Conservation (phyloP, 2,113 vertebrate genomes). For the Penelope pileata region DNA sequence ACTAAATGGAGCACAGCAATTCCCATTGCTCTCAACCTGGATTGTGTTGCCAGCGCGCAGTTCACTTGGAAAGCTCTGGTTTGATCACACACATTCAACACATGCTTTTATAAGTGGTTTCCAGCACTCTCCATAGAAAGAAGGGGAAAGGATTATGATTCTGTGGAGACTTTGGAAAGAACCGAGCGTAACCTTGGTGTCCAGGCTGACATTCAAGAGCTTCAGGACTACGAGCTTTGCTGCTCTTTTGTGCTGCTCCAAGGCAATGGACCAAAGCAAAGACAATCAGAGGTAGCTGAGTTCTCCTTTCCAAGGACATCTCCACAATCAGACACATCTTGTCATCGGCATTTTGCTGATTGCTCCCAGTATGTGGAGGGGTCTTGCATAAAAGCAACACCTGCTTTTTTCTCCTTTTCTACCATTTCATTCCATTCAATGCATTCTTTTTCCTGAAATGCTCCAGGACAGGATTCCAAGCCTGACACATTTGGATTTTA, state of each 20-base stretch:
- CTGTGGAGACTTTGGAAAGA: slow-evolving; percentile 24
- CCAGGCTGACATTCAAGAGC: slow-evolving; percentile 12
- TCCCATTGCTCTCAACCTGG: slow-evolving; percentile 18
- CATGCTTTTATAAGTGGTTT: slow-evolving; percentile 4
- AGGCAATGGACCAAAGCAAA: neutral
- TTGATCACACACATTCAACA: neutral
- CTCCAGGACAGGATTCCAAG: neutral
- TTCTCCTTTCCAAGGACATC: neutral
- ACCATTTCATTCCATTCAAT: neutral
- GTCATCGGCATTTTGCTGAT: neutral
- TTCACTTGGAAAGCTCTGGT: slow-evolving; percentile 31
- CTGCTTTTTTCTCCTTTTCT: slow-evolving; percentile 19
- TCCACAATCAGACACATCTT: neutral
- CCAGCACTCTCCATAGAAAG: slow-evolving; percentile 11
- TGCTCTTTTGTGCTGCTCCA: neutral
- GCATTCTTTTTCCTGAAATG: slow-evolving; percentile 7
- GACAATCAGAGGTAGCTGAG: neutral
- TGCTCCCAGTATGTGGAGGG: neutral
- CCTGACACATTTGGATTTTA: slow-evolving; percentile 5
- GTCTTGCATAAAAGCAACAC: neutral
- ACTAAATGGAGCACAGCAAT: slow-evolving; percentile 49
- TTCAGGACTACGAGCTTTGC: neutral
- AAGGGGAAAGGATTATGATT: neutral
- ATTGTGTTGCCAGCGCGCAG: neutral
- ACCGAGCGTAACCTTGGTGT: neutral